Evolutionary conservation across 2,113 vertebrate species (phyloP).

Genomic region (Mobula hypostoma): DNA sequence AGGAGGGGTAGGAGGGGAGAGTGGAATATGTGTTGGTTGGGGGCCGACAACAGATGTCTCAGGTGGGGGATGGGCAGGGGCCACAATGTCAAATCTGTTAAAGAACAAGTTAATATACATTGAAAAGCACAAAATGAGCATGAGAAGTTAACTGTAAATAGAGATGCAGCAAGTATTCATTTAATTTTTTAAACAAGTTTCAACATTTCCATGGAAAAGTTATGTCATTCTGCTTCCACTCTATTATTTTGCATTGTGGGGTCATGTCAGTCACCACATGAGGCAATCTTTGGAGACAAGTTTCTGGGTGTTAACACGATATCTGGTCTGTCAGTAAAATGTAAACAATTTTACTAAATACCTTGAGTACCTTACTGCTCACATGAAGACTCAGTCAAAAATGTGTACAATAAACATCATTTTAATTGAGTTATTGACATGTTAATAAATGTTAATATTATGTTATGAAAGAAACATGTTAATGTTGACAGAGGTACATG

Average conservation of each 20-base stretch:
- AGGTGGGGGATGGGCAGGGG: no score
- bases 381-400: neutral
- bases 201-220: neutral
- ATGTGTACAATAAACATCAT: neutral
- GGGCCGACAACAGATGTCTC: no score
- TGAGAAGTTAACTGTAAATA: neutral
- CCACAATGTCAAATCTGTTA: no score
- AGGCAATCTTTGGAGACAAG: neutral
- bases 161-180: neutral
- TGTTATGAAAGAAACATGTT: neutral
- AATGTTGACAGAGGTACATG: neutral
- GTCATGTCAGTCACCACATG: neutral
- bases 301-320: neutral
- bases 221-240: neutral
- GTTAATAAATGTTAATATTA: neutral
- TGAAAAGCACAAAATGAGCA: no score
- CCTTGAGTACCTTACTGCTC: neutral
- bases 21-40: no score
- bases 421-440: constrained; percentile 11
- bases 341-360: neutral
- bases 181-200: neutral
- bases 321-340: constrained; percentile 11
- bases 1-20: no score
- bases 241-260: neutral
- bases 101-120: no score